Evolutionary conservation across 2,888 invertebrate species (phyloP).

Genomic region (Plusia festucae): DNA sequence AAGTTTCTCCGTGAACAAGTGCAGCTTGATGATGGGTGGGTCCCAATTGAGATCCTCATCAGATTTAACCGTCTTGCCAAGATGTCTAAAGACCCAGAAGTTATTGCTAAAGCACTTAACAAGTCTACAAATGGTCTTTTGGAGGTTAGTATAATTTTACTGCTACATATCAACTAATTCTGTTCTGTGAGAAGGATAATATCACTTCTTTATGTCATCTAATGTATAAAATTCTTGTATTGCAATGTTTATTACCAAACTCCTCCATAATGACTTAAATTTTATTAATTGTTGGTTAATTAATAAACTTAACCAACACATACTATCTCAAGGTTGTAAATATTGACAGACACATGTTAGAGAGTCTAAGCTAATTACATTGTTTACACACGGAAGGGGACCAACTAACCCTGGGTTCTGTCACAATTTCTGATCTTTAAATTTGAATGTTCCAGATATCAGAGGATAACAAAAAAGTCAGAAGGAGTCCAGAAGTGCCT

Average conservation of each 20-base stretch:
- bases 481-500: slow-evolving; percentile 92
- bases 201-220: no score
- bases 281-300: no score
- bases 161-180: neutral
- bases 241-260: no score
- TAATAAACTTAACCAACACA: no score
- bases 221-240: no score
- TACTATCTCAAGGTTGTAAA: no score
- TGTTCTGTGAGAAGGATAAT: no score
- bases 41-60: slow-evolving; percentile 94
- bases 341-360: no score
- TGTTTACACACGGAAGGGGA: no score
- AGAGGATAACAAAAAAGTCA: slow-evolving; percentile 92
- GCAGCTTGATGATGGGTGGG: slow-evolving; percentile 96
- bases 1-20: slow-evolving; percentile 97
- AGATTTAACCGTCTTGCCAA: slow-evolving; percentile 96
- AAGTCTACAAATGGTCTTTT: slow-evolving; percentile 93
- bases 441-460: slow-evolving; percentile 84
- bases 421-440: neutral
- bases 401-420: neutral
- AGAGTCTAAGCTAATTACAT: no score
- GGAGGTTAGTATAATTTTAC: slow-evolving; percentile 85
- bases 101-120: slow-evolving; percentile 93
- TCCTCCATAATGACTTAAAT: no score
- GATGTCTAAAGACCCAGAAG: slow-evolving; percentile 91